Evolutionary conservation across 2,888 invertebrate genomes (phyloP), one percentile per base, ranked within the genome.

Genomic region (Drosophila anomalata): DNA sequence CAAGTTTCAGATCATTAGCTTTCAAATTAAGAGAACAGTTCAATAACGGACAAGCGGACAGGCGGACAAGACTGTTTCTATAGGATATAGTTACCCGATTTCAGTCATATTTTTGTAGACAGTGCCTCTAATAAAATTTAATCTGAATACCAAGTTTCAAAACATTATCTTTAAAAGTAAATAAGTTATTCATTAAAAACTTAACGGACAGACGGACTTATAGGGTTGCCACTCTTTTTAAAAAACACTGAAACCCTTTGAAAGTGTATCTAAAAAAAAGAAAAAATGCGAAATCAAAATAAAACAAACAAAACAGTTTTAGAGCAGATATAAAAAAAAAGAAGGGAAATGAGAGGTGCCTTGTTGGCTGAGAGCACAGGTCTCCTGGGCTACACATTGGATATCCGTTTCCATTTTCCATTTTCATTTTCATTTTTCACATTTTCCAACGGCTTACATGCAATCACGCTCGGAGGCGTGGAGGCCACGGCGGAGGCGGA

Each of bases 321-420:
- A 33, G 31, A 12, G 31, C 31, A 33, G 31, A 33, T 33, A 33
- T 12, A 11, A 26, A n/a, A n/a, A 14, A 8, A 31, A n/a, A 3
- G 22, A 22, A 22, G 8, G 8, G 9, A 7, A 47, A 26, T n/a
- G 11, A 33, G 33, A 53, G 59, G 54, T 55, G 62, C 67, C 20
- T 66, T 67, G 65, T 47, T 59, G 47, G 62, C 41, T 39, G 39
- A 39, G 39, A 57, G 58, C 52, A 14, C 26, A 24, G 63, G 55
- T 70, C 50, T 41, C 57, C 51, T 44, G 69, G 75, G 79, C 85
- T 73, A 85, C 79, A 83, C 74, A 67, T 72, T 79, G 76, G 68
- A 66, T 79, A 74, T 79, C 80, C 79, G 76, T 63, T 71, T 61
- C 46, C 36, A 54, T 58, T 65, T 58, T 51, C 36, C 56, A 68